A percentile compares a stretch with the other conserved stretches of the same genome.
Evolutionary conservation across 2,888 invertebrate genomes (phyloP).

Genomic region (Eustalomyia histrio): DNA sequence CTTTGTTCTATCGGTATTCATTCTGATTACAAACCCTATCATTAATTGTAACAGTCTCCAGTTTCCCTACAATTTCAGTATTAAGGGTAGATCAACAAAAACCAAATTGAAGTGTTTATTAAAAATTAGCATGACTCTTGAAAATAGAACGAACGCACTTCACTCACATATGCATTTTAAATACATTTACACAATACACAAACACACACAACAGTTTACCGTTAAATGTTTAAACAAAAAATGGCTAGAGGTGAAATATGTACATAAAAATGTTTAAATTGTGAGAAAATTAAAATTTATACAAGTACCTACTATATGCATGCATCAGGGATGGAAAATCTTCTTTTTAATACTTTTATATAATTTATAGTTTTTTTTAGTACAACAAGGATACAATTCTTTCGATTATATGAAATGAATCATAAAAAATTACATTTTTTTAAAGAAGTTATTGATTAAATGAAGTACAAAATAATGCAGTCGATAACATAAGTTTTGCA

Average conservation of each 20-base stretch:
- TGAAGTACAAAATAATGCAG: too few species aligned
- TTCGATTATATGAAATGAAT: too few species aligned
- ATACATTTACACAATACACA: background rate
- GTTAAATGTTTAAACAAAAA: constrained; percentile 43
- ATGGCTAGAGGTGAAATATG: constrained; percentile 49
- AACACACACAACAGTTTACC: background rate
- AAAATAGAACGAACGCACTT: constrained; percentile 37
- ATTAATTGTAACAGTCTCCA: background rate
- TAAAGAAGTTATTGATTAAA: too few species aligned
- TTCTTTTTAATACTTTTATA: too few species aligned
- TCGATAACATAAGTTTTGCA: too few species aligned
- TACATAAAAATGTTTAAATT: constrained; percentile 15
- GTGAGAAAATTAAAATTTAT: constrained; percentile 36
- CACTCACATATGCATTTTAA: constrained; percentile 3
- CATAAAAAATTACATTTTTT: too few species aligned
- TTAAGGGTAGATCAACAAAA: constrained; percentile 32
- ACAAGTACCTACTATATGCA: background rate
- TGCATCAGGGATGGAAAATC: too few species aligned
- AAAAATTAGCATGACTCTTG: constrained; percentile 57
- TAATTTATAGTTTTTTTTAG: too few species aligned
- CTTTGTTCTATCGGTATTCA: too few species aligned
- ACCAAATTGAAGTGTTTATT: constrained; percentile 55
- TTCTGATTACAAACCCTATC: background rate
- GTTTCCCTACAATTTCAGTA: background rate
- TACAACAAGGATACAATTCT: too few species aligned